phyloP scores from a whole-genome alignment of 2,888 invertebrate species.

The Drosophila neoperkinsi region DNA sequence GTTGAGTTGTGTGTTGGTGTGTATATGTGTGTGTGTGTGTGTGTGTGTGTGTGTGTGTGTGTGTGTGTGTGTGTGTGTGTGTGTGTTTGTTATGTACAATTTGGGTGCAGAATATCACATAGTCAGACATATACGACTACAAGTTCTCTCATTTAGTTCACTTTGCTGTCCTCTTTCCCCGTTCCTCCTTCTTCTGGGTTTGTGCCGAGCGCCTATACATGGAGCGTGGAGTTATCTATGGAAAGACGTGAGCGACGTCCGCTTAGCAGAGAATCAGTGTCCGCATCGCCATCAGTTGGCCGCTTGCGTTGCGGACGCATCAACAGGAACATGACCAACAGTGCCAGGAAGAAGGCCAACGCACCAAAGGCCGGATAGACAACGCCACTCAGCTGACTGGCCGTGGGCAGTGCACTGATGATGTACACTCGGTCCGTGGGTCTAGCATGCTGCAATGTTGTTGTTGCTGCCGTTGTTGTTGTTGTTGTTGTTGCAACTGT shows the following conservation, averaged over 20 bases:
- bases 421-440: conserved; percentile 70
- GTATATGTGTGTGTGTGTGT: conserved; percentile 24
- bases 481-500: conserved; percentile 12
- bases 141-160: conserved; percentile 52
- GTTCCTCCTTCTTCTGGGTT: background rate
- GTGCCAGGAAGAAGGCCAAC: conserved; percentile 68
- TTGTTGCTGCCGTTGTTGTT: background rate
- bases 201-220: conserved; percentile 49
- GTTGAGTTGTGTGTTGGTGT: conserved; percentile 24
- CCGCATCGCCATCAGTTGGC: conserved; percentile 50
- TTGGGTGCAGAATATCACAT: conserved; percentile 77
- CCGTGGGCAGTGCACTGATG: conserved; percentile 69
- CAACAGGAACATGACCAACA: conserved; percentile 72
- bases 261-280: conserved; percentile 66
- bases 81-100: conserved; percentile 60
- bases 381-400: conserved; percentile 68
- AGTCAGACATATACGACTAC: conserved; percentile 78
- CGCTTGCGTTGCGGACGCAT: conserved; percentile 72
- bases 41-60: conserved; percentile 26
- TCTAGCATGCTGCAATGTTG: conserved; percentile 12
- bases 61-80: conserved; percentile 24
- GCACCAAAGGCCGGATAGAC: conserved; percentile 74
- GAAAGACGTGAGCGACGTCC: conserved; percentile 55
- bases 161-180: conserved; percentile 12
- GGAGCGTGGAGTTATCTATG: conserved; percentile 63